These are phyloP conservation scores for Coenobita brevimanus DNA, from an alignment of 1,140 invertebrate genomes.

Conservation along the genomic window DNA sequence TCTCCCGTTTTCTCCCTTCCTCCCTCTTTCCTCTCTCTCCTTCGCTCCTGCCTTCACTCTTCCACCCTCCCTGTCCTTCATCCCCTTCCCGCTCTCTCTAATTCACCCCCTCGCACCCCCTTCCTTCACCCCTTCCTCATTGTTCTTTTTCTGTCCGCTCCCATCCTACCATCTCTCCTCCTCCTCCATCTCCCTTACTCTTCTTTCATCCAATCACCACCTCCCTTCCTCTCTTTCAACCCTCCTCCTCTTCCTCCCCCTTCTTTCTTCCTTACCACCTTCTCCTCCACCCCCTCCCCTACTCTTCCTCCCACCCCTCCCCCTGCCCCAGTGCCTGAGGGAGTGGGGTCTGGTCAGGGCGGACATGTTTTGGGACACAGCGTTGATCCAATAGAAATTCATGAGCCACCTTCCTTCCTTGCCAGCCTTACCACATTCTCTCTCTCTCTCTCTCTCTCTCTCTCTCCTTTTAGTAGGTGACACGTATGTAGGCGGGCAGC, in stretches of 20 bases:
- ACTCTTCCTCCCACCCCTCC: too few relatives aligned
- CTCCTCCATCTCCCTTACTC: not conserved
- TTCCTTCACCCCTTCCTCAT: not conserved
- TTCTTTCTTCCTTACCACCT: too few relatives aligned
- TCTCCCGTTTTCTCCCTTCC: too few relatives aligned
- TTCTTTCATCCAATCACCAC: not conserved
- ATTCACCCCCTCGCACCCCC: not conserved
- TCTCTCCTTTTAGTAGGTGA: not conserved
- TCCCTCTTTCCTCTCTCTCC: too few relatives aligned
- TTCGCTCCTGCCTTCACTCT: too few relatives aligned
- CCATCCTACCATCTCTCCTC: not conserved
- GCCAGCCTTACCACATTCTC: not conserved
- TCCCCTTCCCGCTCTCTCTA: not conserved
- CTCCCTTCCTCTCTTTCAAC: not conserved
- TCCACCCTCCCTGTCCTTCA: not conserved
- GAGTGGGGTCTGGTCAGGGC: not conserved
- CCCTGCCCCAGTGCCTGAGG: too few relatives aligned
- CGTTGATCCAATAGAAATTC: conserved; percentile 35
- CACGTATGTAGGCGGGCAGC: too few relatives aligned
- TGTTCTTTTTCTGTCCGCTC: not conserved
- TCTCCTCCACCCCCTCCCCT: not conserved
- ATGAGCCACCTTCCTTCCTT: conserved; percentile 16
- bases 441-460: not conserved
- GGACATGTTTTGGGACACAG: conserved; percentile 17
- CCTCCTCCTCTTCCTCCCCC: not conserved